Evolutionary conservation across 2,797 vertebrate genomes (phyloP).

Genomic region (Microcaecilia unicolor): DNA sequence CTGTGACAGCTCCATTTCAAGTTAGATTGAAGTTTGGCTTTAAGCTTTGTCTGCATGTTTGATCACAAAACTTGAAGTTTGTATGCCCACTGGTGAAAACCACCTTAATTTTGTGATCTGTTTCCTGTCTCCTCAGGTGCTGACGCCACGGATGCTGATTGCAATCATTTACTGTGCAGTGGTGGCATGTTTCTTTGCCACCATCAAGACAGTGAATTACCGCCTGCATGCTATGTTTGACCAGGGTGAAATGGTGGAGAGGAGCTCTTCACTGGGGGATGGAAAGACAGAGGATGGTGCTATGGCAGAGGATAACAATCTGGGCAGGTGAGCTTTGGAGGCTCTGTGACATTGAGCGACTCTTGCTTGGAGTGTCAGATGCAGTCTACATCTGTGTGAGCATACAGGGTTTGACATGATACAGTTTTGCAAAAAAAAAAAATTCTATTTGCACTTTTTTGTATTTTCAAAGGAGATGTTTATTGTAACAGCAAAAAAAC

Average conservation of each 20-base stretch:
- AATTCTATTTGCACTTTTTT: too few relatives aligned
- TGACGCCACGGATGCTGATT: constrained; percentile 71
- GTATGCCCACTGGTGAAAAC: background rate
- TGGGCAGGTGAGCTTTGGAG: constrained; percentile 52
- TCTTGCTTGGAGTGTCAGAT: background rate
- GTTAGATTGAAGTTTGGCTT: too few relatives aligned
- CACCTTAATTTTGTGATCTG: too few relatives aligned
- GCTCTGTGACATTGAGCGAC: background rate
- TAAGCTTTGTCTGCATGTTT: background rate
- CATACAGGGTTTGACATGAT: background rate
- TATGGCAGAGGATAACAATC: constrained; percentile 51
- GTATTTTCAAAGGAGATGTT: too few relatives aligned
- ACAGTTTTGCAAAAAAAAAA: too few relatives aligned
- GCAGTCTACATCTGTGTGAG: background rate
- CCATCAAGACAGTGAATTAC: constrained; percentile 79
- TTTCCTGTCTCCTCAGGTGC: constrained; percentile 50
- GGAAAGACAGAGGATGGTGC: constrained; percentile 64
- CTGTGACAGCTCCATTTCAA: too few relatives aligned
- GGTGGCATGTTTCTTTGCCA: constrained; percentile 75
- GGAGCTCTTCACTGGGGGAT: constrained; percentile 66
- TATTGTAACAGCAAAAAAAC: too few relatives aligned
- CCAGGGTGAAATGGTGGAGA: constrained; percentile 82
- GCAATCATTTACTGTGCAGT: constrained; percentile 75
- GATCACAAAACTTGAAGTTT: background rate
- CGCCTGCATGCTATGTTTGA: constrained; percentile 85